A percentile compares a stretch with the other conserved stretches of the same genome.
Conservation (phyloP, 2,797 vertebrate genomes). For the Echeneis naucrates region DNA sequence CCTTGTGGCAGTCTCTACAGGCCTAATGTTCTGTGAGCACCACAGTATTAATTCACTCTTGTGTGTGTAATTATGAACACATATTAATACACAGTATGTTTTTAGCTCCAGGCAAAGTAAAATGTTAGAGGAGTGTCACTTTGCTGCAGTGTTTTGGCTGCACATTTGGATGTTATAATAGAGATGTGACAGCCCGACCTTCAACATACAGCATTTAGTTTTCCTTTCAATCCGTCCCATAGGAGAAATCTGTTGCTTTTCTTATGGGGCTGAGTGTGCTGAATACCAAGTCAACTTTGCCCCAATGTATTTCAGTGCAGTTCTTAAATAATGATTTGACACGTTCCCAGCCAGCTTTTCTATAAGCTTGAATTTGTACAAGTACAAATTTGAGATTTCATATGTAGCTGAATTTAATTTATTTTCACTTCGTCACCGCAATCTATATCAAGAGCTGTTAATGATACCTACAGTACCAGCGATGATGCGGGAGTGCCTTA, state of each 20-base stretch:
- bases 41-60: constrained; percentile 75
- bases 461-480: constrained; percentile 51
- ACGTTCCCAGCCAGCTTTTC: constrained; percentile 41
- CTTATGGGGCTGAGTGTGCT: constrained; percentile 13
- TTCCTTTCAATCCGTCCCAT: constrained; percentile 40
- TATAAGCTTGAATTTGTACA: constrained; percentile 11
- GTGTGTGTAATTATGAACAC: constrained; percentile 76
- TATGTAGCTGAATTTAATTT: constrained; percentile 40
- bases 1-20: constrained; percentile 70
- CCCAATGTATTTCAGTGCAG: constrained; percentile 15
- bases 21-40: constrained; percentile 69
- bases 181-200: constrained; percentile 59
- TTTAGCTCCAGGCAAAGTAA: constrained; percentile 50
- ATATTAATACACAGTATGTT: constrained; percentile 78
- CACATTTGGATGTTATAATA: constrained; percentile 54
- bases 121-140: constrained; percentile 57
- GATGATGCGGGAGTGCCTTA: constrained; percentile 22
- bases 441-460: constrained; percentile 48
- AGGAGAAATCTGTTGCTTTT: constrained; percentile 44
- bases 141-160: constrained; percentile 41
- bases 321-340: constrained; percentile 44
- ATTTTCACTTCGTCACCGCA: constrained; percentile 46
- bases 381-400: constrained; percentile 34
- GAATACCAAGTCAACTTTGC: constrained; percentile 48
- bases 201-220: constrained; percentile 48